Percentiles rank a stretch among this genome's conserved stretches.
phyloP scores from a whole-genome alignment of 1,140 invertebrate species.

The Vanessa atalanta region DNA sequence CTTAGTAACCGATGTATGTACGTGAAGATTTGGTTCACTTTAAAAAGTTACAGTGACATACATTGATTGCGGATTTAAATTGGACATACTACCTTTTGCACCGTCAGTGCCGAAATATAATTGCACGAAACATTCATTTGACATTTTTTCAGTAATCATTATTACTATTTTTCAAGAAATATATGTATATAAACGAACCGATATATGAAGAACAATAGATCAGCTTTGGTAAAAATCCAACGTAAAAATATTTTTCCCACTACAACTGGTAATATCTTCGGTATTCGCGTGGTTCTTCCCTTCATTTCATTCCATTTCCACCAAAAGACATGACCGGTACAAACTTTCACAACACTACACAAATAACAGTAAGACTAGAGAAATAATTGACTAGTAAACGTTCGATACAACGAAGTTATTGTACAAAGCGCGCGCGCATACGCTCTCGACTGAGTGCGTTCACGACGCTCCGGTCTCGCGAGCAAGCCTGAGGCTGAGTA shows the following conservation, averaged over 20 bases:
- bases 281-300: slow-evolving; percentile 47
- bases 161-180: not conserved
- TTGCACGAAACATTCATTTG: not conserved
- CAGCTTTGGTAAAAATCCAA: slow-evolving; percentile 70
- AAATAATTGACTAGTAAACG: slow-evolving; percentile 9
- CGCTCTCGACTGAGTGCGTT: slow-evolving; percentile 43
- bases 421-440: slow-evolving; percentile 43
- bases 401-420: not conserved
- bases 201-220: slow-evolving; percentile 66
- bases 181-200: slow-evolving; percentile 52
- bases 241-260: slow-evolving; percentile 62
- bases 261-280: slow-evolving; percentile 57
- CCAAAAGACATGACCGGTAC: slow-evolving; percentile 38
- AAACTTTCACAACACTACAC: slow-evolving; percentile 36
- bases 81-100: too few species aligned
- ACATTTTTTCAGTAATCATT: too few species aligned
- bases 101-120: too few species aligned
- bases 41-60: too few species aligned
- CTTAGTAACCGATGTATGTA: too few species aligned
- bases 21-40: too few species aligned
- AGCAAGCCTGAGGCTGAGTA: slow-evolving; percentile 19
- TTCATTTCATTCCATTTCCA: slow-evolving; percentile 68
- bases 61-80: too few species aligned
- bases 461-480: slow-evolving; percentile 24
- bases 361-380: slow-evolving; percentile 25